Conservation (phyloP, 1,140 invertebrate genomes). For the Drosophila orena region DNA sequence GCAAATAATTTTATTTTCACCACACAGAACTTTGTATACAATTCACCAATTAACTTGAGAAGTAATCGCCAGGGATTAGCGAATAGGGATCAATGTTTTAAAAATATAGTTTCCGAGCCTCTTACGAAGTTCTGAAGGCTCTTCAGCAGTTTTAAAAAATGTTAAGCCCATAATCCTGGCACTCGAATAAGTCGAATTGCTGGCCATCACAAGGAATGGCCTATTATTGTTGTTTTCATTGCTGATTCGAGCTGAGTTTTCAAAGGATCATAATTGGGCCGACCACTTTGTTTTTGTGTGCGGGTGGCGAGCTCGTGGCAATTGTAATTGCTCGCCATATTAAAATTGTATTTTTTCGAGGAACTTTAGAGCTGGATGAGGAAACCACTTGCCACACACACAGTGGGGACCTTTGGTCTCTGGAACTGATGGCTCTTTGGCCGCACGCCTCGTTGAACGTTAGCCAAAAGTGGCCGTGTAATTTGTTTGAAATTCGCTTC, state of each 20-base stretch:
- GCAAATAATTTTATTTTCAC: too few species aligned
- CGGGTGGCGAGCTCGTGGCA: conserved; percentile 17
- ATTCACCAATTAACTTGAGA: too few species aligned
- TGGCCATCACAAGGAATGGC: conserved; percentile 25
- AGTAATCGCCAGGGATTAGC: too few species aligned
- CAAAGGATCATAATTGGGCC: conserved; percentile 53
- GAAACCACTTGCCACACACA: conserved; percentile 37
- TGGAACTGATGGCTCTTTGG: conserved; percentile 52
- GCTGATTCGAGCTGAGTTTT: conserved; percentile 37
- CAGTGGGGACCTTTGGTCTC: conserved; percentile 21
- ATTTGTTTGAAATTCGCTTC: conserved; percentile 72
- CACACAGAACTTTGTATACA: too few species aligned
- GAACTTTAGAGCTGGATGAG: conserved; percentile 22
- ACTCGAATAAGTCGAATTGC: conserved; percentile 14
- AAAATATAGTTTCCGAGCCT: background rate
- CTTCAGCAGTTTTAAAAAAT: background rate
- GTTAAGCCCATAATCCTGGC: conserved; percentile 1
- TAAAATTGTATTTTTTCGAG: conserved; percentile 62
- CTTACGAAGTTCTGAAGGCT: background rate
- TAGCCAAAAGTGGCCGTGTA: conserved; percentile 72
- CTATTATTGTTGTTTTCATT: conserved; percentile 32
- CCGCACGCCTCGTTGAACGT: conserved; percentile 72
- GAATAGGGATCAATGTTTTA: background rate
- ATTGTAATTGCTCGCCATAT: conserved; percentile 68
- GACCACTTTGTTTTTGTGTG: conserved; percentile 16